Percentiles rank a stretch among this genome's conserved stretches.
phyloP scores from a whole-genome alignment of 2,797 vertebrate genomes.

The Crocidura indochinensis region DNA sequence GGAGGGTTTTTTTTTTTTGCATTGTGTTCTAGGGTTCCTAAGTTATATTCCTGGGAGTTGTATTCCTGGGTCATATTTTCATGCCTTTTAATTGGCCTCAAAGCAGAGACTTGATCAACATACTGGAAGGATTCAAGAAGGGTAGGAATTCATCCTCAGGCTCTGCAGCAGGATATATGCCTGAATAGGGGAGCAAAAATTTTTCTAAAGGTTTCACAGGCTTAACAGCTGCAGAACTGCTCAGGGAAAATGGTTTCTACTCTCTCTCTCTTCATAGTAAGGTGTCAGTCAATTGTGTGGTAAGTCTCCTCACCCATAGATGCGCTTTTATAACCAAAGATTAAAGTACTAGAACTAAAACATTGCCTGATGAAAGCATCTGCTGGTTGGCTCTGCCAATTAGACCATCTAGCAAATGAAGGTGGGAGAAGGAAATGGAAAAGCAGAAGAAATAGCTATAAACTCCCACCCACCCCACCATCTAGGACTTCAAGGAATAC shows the following conservation, averaged over 20 bases:
- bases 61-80: too few species aligned
- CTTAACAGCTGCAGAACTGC: slow-evolving; percentile 84
- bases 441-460: slow-evolving; percentile 2
- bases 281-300: slow-evolving; percentile 62
- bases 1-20: too few species aligned
- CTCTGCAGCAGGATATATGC: neutral
- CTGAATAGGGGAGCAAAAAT: slow-evolving; percentile 49
- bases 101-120: slow-evolving; percentile 54
- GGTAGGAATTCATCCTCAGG: slow-evolving; percentile 17
- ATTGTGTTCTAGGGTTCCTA: too few species aligned
- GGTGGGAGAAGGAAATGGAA: slow-evolving; percentile 57
- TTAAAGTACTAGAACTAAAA: slow-evolving; percentile 67
- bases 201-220: slow-evolving; percentile 47
- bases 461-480: neutral
- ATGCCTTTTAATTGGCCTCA: slow-evolving; percentile 63
- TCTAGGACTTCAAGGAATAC: neutral
- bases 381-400: slow-evolving; percentile 39
- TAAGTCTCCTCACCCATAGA: slow-evolving; percentile 52
- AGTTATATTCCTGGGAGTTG: too few species aligned
- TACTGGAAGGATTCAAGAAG: slow-evolving; percentile 45
- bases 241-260: slow-evolving; percentile 77
- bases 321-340: slow-evolving; percentile 65
- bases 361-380: slow-evolving; percentile 48
- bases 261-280: slow-evolving; percentile 75
- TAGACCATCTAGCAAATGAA: slow-evolving; percentile 77